These are phyloP conservation scores for Chaetogeoica ovagalla DNA, from an alignment of 2,888 invertebrate genomes.

Conservation along the genomic window DNA sequence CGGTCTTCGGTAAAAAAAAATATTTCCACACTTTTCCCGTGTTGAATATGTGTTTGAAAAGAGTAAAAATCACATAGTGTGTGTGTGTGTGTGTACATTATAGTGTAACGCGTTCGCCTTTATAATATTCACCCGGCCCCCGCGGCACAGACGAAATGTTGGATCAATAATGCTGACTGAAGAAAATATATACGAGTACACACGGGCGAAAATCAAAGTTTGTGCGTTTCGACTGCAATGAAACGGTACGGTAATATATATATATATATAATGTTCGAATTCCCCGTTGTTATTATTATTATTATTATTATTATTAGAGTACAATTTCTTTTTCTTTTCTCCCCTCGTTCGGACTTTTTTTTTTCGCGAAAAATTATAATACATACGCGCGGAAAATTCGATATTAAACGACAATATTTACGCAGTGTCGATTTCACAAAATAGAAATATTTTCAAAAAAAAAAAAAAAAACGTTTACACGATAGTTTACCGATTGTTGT, in stretches of 20 bases:
- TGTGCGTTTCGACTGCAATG: slow-evolving; percentile 12
- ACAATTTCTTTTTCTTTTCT: not conserved
- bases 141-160: slow-evolving; percentile 31
- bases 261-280: slow-evolving; percentile 26
- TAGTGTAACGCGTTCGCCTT: not conserved
- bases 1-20: too few species aligned
- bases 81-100: not conserved
- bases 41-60: too few species aligned
- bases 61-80: slow-evolving; percentile 12
- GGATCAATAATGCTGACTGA: slow-evolving; percentile 40
- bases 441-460: too few species aligned
- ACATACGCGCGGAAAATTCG: too few species aligned
- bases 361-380: too few species aligned
- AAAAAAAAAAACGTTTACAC: too few species aligned
- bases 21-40: too few species aligned
- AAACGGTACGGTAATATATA: slow-evolving; percentile 6
- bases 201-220: slow-evolving; percentile 45
- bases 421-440: too few species aligned
- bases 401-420: too few species aligned
- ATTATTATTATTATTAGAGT: too few species aligned
- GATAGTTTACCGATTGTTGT: too few species aligned
- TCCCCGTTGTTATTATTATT: too few species aligned
- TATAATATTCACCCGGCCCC: slow-evolving; percentile 36
- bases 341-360: not conserved
- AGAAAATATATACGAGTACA: slow-evolving; percentile 22